Base-by-base conservation (phyloP, 2,797 vertebrate species). In the Florisuga fusca region DNA sequence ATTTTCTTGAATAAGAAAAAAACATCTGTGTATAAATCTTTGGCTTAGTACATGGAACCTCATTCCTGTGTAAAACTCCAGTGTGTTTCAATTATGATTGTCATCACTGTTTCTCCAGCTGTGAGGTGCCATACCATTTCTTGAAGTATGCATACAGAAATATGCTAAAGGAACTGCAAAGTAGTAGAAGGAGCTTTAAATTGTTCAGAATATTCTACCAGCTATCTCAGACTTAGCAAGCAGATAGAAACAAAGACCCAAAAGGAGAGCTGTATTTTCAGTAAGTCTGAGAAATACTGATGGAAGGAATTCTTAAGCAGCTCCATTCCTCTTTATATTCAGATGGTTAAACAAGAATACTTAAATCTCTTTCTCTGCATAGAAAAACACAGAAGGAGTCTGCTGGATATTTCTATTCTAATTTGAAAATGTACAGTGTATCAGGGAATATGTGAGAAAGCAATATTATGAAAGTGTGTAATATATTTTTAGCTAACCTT, bases 341-440 rank as follows among this genome's bases (percentile, higher is more conserved):
- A 83, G 22, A 78, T 83, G 83, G 87, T 83, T 93, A 77, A 95
- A 78, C 54, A 85, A 77, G 29, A 36, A 29, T 89, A 75, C 95
- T 89, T 89, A 93, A 92, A 68, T 64, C 91, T 92, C 34, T 83
- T 90, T 93, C 45, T 92, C 25, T 82, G 85, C 68, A 27, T 58
- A 54, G 46, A 38, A 87, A 75, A 91, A 51, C 84, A 80, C 89
- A 64, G 79, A 87, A 72, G 29, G 58, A 84, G 62, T 72, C 62
- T 72, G 66, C 64, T 89, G 73, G 87, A 88, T 80, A 61, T 93
- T 94, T 92, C 89, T 91, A 20, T 92, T 94, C 62, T 90, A 83
- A 87, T 93, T 94, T 92, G 64, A 89, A 93, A 90, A 66, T 57
- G 21, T 57, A 8, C 13, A 59, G 25, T 76, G 2, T 58, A 64